Conservation (phyloP, 2,113 vertebrate genomes). For the Lamprotornis superbus region DNA sequence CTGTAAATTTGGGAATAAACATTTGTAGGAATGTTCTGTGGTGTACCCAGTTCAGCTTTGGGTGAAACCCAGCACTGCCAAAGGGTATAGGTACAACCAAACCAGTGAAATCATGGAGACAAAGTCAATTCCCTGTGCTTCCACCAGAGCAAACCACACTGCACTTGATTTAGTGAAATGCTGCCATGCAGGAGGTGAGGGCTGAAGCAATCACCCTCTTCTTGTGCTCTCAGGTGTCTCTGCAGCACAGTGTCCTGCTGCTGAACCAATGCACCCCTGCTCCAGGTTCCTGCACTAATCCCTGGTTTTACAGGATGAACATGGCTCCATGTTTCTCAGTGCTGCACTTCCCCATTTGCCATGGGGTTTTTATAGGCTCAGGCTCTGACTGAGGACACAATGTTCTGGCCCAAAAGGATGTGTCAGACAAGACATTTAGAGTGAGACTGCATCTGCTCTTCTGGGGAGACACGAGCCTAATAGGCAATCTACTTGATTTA, state of each 20-base stretch:
- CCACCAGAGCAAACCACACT: not conserved
- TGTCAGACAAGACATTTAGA: not conserved
- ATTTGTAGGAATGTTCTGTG: not conserved
- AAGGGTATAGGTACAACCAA: not conserved
- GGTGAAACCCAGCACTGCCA: not conserved
- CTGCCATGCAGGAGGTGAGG: not conserved
- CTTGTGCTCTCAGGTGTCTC: not conserved
- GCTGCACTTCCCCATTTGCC: not conserved
- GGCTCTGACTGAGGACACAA: not conserved
- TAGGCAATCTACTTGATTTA: slow-evolving; percentile 56
- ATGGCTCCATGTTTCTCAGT: not conserved
- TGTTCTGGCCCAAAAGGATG: not conserved
- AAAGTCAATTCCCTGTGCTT: not conserved
- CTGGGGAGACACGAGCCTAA: not conserved
- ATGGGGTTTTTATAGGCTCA: not conserved
- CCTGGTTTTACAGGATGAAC: not conserved
- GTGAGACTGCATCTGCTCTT: slow-evolving; percentile 19
- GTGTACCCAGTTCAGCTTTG: not conserved
- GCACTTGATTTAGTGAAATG: not conserved
- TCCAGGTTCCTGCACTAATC: not conserved
- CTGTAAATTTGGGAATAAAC: not conserved
- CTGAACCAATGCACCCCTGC: not conserved
- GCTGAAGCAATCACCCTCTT: not conserved
- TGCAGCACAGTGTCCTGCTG: rapidly evolving
- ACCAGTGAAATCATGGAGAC: not conserved